A percentile compares a stretch with the other conserved stretches of the same genome.
These are phyloP conservation scores for Drosophila yooni DNA, from an alignment of 2,888 invertebrate genomes.

Conservation along the genomic window DNA sequence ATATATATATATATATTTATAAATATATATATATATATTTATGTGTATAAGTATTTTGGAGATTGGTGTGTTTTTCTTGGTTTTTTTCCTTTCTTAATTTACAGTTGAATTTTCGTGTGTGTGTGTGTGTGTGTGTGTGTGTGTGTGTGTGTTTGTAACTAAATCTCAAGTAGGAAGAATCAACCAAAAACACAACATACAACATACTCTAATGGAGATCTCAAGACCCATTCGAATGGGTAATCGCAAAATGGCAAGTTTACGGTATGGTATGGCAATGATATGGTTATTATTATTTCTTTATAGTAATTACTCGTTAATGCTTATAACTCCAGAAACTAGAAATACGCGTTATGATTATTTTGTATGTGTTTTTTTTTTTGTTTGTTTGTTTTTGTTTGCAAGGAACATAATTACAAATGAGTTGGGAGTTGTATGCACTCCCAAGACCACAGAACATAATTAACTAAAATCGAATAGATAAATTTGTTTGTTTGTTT, in stretches of 20 bases:
- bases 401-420: constrained; percentile 84
- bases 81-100: constrained; percentile 45
- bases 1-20: constrained; percentile 22
- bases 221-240: constrained; percentile 38
- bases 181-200: constrained; percentile 38
- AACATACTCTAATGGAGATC: constrained; percentile 47
- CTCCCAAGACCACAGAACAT: constrained; percentile 29
- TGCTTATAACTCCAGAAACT: constrained; percentile 14
- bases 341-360: constrained; percentile 30
- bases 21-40: constrained; percentile 28
- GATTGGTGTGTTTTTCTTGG: constrained; percentile 48
- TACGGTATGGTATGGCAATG: constrained; percentile 64
- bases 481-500: constrained; percentile 1
- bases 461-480: constrained; percentile 38
- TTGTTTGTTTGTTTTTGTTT: constrained; percentile 36
- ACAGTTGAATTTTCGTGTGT: constrained; percentile 30
- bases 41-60: constrained; percentile 44
- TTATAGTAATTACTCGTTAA: constrained; percentile 15
- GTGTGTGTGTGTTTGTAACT: constrained; percentile 39
- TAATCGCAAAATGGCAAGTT: constrained; percentile 44
- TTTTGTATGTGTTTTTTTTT: constrained; percentile 25
- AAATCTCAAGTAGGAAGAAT: constrained; percentile 42
- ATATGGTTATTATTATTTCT: constrained; percentile 70
- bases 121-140: no score
- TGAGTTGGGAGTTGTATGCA: constrained; percentile 64